A percentile compares a stretch with the other conserved stretches of the same genome.
Conservation (phyloP, 2,113 vertebrate species). For the Psittacus erithacus region DNA sequence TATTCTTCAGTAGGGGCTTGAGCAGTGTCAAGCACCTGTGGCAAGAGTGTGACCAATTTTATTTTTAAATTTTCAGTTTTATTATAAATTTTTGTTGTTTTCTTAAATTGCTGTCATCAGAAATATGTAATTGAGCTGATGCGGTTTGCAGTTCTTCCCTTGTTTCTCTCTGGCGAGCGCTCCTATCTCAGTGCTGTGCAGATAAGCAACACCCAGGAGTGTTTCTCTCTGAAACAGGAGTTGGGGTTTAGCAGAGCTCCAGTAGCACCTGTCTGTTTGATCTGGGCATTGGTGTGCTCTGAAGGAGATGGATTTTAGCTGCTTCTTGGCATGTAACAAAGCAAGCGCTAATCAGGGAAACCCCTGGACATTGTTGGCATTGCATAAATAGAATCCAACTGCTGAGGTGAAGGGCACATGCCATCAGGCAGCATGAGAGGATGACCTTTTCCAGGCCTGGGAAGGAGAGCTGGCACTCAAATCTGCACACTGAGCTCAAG, state of each 20-base stretch:
- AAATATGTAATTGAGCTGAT: rapidly evolving
- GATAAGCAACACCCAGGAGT: rapidly evolving
- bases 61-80: background rate
- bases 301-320: rapidly evolving
- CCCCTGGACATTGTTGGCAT: background rate
- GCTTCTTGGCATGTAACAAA: background rate
- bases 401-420: background rate
- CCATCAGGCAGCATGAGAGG: rapidly evolving
- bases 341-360: background rate
- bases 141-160: too few species aligned
- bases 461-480: background rate
- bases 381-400: background rate
- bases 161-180: background rate
- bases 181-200: background rate
- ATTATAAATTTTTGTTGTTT: background rate
- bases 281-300: rapidly evolving
- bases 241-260: background rate
- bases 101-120: background rate
- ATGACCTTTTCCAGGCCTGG: background rate
- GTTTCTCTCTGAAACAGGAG: background rate
- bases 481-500: background rate
- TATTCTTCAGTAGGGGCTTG: background rate
- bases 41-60: background rate
- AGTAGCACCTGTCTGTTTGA: rapidly evolving
- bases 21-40: background rate